phyloP scores from a whole-genome alignment of 1,140 invertebrate genomes.

The Halyomorpha halys region DNA sequence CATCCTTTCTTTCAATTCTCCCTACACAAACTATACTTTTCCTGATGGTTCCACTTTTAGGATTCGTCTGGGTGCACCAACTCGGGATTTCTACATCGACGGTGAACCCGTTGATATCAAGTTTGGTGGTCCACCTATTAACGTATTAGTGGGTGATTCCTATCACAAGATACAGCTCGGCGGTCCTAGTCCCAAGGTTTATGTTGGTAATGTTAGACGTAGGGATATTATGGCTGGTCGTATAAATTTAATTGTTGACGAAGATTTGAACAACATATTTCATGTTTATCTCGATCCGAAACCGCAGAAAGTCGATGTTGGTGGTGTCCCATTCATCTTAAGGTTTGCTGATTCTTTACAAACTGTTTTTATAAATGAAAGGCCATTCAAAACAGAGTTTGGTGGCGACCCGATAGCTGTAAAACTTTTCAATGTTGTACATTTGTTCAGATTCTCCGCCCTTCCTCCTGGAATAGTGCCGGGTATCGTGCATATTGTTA shows the following conservation, averaged over 20 bases:
- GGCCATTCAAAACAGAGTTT: constrained; percentile 71
- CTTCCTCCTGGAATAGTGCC: constrained; percentile 62
- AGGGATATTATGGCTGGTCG: constrained; percentile 69
- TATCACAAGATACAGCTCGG: constrained; percentile 64
- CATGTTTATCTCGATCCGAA: constrained; percentile 75
- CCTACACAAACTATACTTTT: constrained; percentile 42
- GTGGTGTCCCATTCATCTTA: constrained; percentile 61
- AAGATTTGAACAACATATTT: constrained; percentile 62
- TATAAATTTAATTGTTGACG: constrained; percentile 72
- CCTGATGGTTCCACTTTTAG: constrained; percentile 46
- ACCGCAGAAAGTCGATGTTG: constrained; percentile 61
- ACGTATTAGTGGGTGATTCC: constrained; percentile 69
- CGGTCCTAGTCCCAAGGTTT: constrained; percentile 76
- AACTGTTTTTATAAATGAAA: constrained; percentile 69
- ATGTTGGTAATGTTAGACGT: constrained; percentile 55
- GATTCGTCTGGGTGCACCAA: constrained; percentile 82
- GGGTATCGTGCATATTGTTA: constrained; percentile 53
- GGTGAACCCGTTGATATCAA: constrained; percentile 75
- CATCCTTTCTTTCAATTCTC: constrained; percentile 50
- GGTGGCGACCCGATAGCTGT: constrained; percentile 85
- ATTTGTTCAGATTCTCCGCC: constrained; percentile 72
- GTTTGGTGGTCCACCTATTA: constrained; percentile 79
- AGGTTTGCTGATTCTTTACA: constrained; percentile 66
- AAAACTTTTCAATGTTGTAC: constrained; percentile 62
- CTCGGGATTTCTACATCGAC: constrained; percentile 82